A percentile compares a stretch with the other conserved stretches of the same genome.
These are phyloP conservation scores for Sebastes glaucus DNA, from an alignment of 2,797 vertebrate genomes.

Conservation along the genomic window DNA sequence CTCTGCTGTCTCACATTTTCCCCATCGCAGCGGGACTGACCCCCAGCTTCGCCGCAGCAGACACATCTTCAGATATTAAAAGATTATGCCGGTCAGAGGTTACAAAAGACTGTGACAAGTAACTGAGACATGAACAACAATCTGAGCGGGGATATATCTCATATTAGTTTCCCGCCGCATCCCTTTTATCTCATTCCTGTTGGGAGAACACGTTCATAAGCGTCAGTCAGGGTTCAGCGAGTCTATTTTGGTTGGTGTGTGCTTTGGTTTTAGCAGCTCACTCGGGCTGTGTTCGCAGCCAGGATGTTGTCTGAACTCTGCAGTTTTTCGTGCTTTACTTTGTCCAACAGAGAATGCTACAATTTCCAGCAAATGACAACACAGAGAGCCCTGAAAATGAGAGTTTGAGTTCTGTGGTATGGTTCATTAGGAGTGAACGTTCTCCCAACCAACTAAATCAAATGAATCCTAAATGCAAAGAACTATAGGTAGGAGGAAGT, in stretches of 20 bases:
- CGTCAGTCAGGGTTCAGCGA: slow-evolving; percentile 50
- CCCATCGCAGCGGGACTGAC: slow-evolving; percentile 39
- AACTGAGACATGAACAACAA: slow-evolving; percentile 62
- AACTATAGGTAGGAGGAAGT: background rate
- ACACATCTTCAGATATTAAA: slow-evolving; percentile 81
- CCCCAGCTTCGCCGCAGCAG: slow-evolving; percentile 1
- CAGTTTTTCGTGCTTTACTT: background rate
- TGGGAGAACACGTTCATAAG: slow-evolving; percentile 40
- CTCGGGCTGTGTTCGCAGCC: background rate
- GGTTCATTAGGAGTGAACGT: background rate
- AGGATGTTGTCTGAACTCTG: slow-evolving; percentile 15
- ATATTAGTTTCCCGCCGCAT: slow-evolving; percentile 46
- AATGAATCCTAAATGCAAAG: background rate
- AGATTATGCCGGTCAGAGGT: slow-evolving; percentile 85
- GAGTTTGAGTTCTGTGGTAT: background rate
- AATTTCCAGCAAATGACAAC: background rate
- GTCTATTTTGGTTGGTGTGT: slow-evolving; percentile 33
- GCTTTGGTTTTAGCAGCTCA: slow-evolving; percentile 32
- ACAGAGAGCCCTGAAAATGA: background rate
- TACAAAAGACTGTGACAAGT: slow-evolving; percentile 82
- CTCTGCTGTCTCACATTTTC: slow-evolving; percentile 75
- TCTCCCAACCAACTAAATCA: background rate
- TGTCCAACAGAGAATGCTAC: background rate
- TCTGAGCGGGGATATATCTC: slow-evolving; percentile 38
- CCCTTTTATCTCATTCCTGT: slow-evolving; percentile 43